Evolutionary conservation across 2,113 vertebrate genomes (phyloP), one percentile per base, ranked within the genome.

Genomic region (Oreochromis spilurus): DNA sequence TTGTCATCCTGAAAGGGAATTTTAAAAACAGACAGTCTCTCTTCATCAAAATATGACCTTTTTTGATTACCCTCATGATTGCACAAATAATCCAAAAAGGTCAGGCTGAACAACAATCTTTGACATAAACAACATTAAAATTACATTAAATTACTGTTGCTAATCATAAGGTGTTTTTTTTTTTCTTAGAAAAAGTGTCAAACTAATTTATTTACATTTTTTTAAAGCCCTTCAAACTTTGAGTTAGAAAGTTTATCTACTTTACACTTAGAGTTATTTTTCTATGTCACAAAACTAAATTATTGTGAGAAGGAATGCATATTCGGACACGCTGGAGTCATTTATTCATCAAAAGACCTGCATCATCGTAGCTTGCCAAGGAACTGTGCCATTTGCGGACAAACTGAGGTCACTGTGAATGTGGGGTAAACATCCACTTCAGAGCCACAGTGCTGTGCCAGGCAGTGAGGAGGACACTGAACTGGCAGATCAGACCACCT

Each of bases 401-500:
- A 88, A 88, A 90, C 50, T 65, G 89, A 92, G 88, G 91, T 93
- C 90, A 90, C 48, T 29, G 48, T 82, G 91, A 92, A 80, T 80
- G 77, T 87, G 84, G 54, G 79, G 60, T 83, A 87, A 93, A 92
- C 89, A 90, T 92, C 82, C 91, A 81, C 87, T 83, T 91, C 81
- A 82, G 89, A 65, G 83, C 81, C 75, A 70, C 85, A 88, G 83
- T 14, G 5, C 79, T 84, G 82, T 87, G 62, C 84, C 89, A 87
- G 92, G 84, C 85, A 88, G 89, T 1, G 24, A 57, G 78, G 79
- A 90, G 86, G 87, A 93, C 91, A 87, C 38, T 82, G 82, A 88
- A 88, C 87, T 83, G 89, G 90, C 83, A 92, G 85, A 94, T 90
- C 54, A 88, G 89, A 90, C 89, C 90, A 92, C 87, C 89, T 92